A percentile compares a stretch with the other conserved stretches of the same genome.
Evolutionary conservation across 2,113 vertebrate genomes (phyloP).

Genomic region (Lichenostomus cassidix): DNA sequence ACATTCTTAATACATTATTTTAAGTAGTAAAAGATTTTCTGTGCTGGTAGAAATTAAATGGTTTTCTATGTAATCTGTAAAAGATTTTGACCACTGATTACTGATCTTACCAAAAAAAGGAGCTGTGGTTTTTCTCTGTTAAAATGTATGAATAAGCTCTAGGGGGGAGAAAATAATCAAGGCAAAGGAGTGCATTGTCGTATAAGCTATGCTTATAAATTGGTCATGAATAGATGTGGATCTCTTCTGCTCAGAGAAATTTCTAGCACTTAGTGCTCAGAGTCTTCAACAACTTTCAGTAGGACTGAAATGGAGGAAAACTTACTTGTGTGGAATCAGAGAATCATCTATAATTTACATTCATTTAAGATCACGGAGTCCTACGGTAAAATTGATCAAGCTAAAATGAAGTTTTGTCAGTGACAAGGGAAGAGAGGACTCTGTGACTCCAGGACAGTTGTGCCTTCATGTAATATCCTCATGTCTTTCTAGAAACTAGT

Average conservation of each 20-base stretch:
- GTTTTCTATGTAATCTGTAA: background rate
- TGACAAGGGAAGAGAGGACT: background rate
- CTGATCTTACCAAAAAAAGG: background rate
- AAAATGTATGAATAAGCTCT: background rate
- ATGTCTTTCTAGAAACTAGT: background rate
- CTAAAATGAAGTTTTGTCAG: background rate
- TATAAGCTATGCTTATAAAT: background rate
- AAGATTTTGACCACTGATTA: background rate
- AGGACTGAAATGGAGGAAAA: background rate
- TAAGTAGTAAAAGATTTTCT: background rate
- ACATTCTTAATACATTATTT: background rate
- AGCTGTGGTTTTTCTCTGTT: background rate
- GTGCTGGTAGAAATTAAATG: background rate
- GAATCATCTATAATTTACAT: background rate
- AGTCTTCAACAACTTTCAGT: background rate
- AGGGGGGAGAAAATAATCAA: background rate
- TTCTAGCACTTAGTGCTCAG: background rate
- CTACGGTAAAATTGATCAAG: background rate
- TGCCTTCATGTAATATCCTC: background rate
- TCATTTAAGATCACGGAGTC: background rate
- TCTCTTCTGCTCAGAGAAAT: background rate
- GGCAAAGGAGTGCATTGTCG: background rate
- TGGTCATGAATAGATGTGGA: background rate
- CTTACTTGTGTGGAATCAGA: background rate
- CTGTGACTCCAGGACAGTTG: background rate